A percentile compares a stretch with the other conserved stretches of the same genome.
phyloP scores from a whole-genome alignment of 2,888 invertebrate genomes.

The Pristionchus exspectatus region DNA sequence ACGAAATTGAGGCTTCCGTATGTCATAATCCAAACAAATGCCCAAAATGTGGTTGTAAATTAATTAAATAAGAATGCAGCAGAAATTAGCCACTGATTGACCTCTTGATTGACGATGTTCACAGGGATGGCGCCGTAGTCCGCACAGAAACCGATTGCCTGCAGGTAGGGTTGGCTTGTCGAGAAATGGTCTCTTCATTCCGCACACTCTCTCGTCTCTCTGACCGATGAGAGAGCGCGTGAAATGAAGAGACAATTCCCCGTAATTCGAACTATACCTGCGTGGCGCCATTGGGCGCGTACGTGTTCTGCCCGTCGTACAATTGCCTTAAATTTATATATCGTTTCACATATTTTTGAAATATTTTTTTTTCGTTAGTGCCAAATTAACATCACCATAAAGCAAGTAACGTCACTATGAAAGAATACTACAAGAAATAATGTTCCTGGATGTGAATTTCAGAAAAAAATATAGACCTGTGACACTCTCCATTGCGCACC shows the following conservation, averaged over 20 bases:
- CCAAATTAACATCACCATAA: not conserved
- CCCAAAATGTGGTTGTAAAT: no score
- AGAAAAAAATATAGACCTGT: not conserved
- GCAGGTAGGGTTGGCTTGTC: no score
- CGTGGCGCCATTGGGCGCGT: not conserved
- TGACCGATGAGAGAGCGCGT: no score
- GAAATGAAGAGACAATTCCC: no score
- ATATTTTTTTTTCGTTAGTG: no score
- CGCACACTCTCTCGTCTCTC: no score
- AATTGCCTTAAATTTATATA: not conserved
- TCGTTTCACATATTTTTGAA: not conserved
- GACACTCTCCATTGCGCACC: constrained; percentile 19
- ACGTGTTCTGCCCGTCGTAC: not conserved
- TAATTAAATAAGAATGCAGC: no score
- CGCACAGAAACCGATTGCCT: not conserved
- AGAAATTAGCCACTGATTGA: not conserved
- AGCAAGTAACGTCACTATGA: not conserved
- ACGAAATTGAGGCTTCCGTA: no score
- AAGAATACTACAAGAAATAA: not conserved
- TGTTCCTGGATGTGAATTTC: not conserved
- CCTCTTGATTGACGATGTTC: constrained; percentile 17
- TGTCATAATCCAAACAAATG: no score
- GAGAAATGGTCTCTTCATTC: no score
- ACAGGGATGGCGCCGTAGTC: constrained; percentile 21
- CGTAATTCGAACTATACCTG: no score